A percentile compares a stretch with the other conserved stretches of the same genome.
Evolutionary conservation across 2,888 invertebrate genomes (phyloP).

Genomic region (Marasmarcha lunaedactyla): DNA sequence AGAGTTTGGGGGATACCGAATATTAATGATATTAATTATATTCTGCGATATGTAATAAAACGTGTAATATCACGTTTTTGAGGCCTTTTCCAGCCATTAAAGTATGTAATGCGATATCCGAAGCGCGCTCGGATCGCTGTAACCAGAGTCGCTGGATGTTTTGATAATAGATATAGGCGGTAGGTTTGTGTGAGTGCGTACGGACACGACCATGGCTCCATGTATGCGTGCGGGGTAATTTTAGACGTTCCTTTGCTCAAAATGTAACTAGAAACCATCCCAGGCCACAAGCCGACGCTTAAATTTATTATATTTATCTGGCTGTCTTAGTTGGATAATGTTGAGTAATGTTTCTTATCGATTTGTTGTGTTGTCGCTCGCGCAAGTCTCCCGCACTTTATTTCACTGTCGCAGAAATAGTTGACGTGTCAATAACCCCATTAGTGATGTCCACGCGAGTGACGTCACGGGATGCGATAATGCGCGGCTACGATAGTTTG

Average conservation of each 20-base stretch:
- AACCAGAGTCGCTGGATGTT: slow-evolving; percentile 67
- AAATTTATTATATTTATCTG: slow-evolving; percentile 66
- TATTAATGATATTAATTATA: slow-evolving; percentile 65
- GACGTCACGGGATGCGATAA: slow-evolving; percentile 54
- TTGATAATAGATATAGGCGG: slow-evolving; percentile 69
- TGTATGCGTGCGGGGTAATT: slow-evolving; percentile 66
- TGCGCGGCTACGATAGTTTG: slow-evolving; percentile 45
- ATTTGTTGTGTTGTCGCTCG: slow-evolving; percentile 16
- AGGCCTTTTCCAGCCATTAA: slow-evolving; percentile 71
- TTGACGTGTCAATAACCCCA: slow-evolving; percentile 66
- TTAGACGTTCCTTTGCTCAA: slow-evolving; percentile 70
- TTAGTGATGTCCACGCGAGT: slow-evolving; percentile 53
- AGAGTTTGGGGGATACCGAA: slow-evolving; percentile 44
- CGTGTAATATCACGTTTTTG: slow-evolving; percentile 70
- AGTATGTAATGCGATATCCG: slow-evolving; percentile 67
- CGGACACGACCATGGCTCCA: slow-evolving; percentile 27
- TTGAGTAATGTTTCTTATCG: slow-evolving; percentile 22
- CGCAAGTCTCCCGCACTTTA: slow-evolving; percentile 46
- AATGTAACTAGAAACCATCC: slow-evolving; percentile 66
- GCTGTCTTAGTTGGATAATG: slow-evolving; percentile 43
- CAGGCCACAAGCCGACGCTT: slow-evolving; percentile 65
- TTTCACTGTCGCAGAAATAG: slow-evolving; percentile 65
- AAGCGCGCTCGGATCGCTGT: slow-evolving; percentile 69
- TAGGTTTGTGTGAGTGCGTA: slow-evolving; percentile 46
- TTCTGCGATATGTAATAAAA: slow-evolving; percentile 67